Evolutionary conservation across 2,888 invertebrate genomes (phyloP), one percentile per base, ranked within the genome.

Genomic region (Listrodromus nycthemerus): DNA sequence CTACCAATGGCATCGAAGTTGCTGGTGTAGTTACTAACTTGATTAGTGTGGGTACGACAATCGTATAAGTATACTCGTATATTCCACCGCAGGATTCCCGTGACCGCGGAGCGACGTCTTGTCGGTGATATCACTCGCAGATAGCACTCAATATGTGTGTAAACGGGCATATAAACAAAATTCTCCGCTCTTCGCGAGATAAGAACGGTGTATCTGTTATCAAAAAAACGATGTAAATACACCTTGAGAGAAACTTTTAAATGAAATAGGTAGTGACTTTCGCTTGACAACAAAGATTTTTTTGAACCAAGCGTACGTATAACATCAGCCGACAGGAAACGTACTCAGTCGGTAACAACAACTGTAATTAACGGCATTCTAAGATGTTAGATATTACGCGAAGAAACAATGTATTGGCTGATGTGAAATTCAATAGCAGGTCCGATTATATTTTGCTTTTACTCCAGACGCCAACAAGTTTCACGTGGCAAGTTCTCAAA

Each of bases 1-100:
- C 33, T n/a, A 16, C 30, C 41, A 80, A 74, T 58, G 55, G 77
- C 65, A 58, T 48, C 55, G 37, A 8, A 21, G 5, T 4, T 33
- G 48, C 45, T 7, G 63, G 24, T 24, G 55, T 0, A 16, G 58
- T 58, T 13, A 1, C 21, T 10, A n/a, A 61, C 61, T 16, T 30
- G 30, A 30, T 27, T 58, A 27, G 61, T 61, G 30, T 27, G 61
- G 6, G 61, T 61, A 61, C 30, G 27, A 30, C 30, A 13, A 27
- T 61, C 61, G 55, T 13, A 13, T 19, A 19, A 1, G n/a, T 5
- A 52, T 21, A 52, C 19, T 6, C 50, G 19, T 19, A 52, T 16
- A 52, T 19, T 52, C 19, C 50, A 21, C 50, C 19, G 8, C 6
- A 8, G 19, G 50, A n/a, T n/a, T 21, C 50, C 19, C 21, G 50